Conservation (phyloP, 2,888 invertebrate species). For the Trypoxylon attenuatum region DNA sequence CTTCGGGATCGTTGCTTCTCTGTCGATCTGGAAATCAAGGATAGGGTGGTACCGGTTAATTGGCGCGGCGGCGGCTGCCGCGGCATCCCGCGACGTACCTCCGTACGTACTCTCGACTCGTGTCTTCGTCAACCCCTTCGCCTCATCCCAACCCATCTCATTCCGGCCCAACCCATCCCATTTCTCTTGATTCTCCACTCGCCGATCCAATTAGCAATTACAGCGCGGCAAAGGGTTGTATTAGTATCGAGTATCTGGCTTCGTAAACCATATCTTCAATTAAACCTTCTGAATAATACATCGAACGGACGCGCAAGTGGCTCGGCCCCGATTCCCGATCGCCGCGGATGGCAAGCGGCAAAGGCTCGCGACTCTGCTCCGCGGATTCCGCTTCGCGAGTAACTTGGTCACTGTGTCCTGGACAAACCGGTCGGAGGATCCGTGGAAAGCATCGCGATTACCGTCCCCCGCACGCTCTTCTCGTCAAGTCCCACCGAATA, state of each 20-base stretch:
- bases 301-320: background rate
- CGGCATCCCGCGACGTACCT: background rate
- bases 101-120: background rate
- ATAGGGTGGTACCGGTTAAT: background rate
- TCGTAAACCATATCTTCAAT: conserved; percentile 16
- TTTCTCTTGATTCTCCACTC: background rate
- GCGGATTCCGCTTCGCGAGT: background rate
- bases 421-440: conserved; percentile 17
- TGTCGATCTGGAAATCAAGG: conserved; percentile 59
- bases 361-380: conserved; percentile 3
- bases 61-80: background rate
- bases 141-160: no score
- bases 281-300: conserved; percentile 24
- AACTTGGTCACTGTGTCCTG: conserved; percentile 10
- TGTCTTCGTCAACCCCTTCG: background rate
- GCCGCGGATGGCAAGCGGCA: background rate
- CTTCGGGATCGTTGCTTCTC: conserved; percentile 71
- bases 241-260: background rate
- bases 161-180: no score
- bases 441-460: background rate
- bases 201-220: background rate
- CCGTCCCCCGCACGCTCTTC: background rate
- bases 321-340: conserved; percentile 2
- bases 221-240: background rate
- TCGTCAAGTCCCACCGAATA: conserved; percentile 17